Evolutionary conservation across 2,888 invertebrate species (phyloP), one percentile per base, ranked within the genome.

Genomic region (Capitulum mitella): DNA sequence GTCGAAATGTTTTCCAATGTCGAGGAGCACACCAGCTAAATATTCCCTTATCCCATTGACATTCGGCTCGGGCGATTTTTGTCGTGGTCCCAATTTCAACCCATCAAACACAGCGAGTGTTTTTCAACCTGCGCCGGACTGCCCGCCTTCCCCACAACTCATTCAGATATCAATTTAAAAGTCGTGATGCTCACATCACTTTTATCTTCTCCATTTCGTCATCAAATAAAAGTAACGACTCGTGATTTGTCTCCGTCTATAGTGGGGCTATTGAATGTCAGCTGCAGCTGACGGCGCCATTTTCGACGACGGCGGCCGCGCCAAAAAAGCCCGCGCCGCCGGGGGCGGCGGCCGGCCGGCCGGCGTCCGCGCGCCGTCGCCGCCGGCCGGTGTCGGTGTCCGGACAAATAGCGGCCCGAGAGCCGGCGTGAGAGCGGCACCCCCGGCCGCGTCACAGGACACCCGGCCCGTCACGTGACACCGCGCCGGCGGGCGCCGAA

Each of bases 321-420:
- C 37, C 70, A 70, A 70, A 70, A 70, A 70, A 40, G 70, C 70
- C 34, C 22, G 22, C 77, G 32, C n/a, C 77, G 64, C 74, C 79
- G 61, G 51, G 78, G 77, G 40, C 77, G 79, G 37, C 79, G 78
- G 19, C 79, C 78, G 51, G 77, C 78, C 80, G n/a, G 80, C 79
- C 75, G 78, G 79, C 34, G 80, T n/a, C n/a, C n/a, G n/a, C 75
- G 78, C 78, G 79, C 19, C 81, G 78, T 19, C 79, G 79, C 43
- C 79, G 78, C 61, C 80, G 79, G 10, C 80, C 80, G 37, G 19
- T 80, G 78, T 79, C 81, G 80, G 78, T 81, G 81, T 29, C 80
- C 76, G 51, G 81, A 22, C 22, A 37, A 64, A 70, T 70, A 70
- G 70, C 70, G 26, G 40, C 1, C 37, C 14, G 70, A 40, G 40